These are phyloP conservation scores for Enteromius argenteus DNA, from an alignment of 2,797 vertebrate species.

Conservation along the genomic window DNA sequence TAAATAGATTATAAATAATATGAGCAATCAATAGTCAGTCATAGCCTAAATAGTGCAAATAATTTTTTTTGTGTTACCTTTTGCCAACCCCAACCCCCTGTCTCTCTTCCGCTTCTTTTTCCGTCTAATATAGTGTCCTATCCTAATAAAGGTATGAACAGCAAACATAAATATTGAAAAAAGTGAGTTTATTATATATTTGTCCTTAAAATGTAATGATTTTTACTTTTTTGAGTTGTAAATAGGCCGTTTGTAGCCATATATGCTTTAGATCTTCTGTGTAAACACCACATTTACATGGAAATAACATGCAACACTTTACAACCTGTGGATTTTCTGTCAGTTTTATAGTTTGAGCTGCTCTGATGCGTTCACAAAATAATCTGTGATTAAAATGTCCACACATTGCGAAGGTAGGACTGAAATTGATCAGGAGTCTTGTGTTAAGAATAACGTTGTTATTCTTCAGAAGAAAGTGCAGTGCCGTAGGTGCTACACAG, in stretches of 20 bases:
- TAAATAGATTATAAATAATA: background rate
- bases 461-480: background rate
- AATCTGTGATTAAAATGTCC: background rate
- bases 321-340: background rate
- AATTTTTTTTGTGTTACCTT: background rate
- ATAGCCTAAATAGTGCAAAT: background rate
- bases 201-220: background rate
- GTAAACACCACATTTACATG: background rate
- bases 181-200: too few species aligned
- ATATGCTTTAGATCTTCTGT: background rate
- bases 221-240: background rate
- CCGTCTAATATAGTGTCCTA: background rate
- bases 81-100: too few species aligned
- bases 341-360: background rate
- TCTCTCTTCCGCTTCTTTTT: background rate
- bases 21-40: background rate
- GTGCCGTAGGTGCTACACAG: background rate
- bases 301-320: background rate
- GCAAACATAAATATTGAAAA: background rate
- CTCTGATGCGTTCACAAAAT: background rate
- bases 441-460: background rate
- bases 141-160: background rate
- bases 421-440: background rate
- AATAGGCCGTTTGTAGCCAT: background rate
- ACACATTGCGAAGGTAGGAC: background rate